phyloP scores from a whole-genome alignment of 2,113 vertebrate genomes.

The Zosterops borbonicus region DNA sequence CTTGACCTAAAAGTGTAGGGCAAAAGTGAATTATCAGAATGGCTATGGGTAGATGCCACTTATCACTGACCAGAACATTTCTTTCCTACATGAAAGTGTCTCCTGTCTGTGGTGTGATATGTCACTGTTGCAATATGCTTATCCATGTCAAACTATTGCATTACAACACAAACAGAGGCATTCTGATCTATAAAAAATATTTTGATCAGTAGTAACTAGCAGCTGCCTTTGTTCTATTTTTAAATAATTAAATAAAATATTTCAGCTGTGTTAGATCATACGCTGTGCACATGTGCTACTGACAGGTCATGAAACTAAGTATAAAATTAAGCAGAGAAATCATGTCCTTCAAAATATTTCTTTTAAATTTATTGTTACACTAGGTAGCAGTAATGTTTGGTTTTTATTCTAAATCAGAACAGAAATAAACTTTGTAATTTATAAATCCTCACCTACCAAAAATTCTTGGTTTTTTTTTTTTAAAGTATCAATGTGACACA shows the following conservation, averaged over 20 bases:
- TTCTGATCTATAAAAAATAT: slow-evolving; percentile 34
- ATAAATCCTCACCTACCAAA: not conserved
- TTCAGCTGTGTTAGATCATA: slow-evolving; percentile 18
- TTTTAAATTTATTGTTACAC: not conserved
- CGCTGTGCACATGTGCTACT: not conserved
- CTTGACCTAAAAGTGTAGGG: not conserved
- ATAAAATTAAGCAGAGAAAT: not conserved
- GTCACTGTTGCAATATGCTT: slow-evolving; percentile 51
- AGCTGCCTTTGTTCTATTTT: slow-evolving; percentile 60
- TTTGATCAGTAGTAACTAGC: slow-evolving; percentile 2
- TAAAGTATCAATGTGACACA: not conserved
- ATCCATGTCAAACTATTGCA: slow-evolving; percentile 21
- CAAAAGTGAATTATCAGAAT: not conserved
- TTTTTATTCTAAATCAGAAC: not conserved
- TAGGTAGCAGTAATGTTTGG: not conserved
- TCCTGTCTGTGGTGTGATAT: slow-evolving; percentile 34
- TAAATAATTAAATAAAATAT: slow-evolving; percentile 44
- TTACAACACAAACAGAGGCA: slow-evolving; percentile 46
- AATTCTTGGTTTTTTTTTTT: not conserved
- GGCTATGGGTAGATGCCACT: not conserved
- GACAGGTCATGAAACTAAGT: not conserved
- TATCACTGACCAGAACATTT: not conserved
- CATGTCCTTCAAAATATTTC: not conserved
- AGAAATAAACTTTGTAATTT: not conserved
- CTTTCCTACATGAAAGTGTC: slow-evolving; percentile 13